A percentile compares a stretch with the other conserved stretches of the same genome.
Evolutionary conservation across 2,797 vertebrate species (phyloP).

Genomic region (Acestrorhynchus altus): DNA sequence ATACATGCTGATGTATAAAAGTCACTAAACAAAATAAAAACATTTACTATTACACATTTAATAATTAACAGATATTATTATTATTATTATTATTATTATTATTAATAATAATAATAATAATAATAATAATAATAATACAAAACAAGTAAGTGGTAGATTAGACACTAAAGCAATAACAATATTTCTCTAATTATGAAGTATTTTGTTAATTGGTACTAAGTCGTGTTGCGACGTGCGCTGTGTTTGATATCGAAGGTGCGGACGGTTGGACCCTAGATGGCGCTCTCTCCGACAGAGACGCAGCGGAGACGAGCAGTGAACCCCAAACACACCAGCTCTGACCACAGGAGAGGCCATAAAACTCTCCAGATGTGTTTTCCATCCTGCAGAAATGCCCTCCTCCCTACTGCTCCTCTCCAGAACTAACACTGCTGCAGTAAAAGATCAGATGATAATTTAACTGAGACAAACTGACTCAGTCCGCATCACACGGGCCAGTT

Average conservation of each 20-base stretch:
- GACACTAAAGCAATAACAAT: too few relatives aligned
- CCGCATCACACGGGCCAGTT: conserved; percentile 1
- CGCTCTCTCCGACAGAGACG: conserved; percentile 46
- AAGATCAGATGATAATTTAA: conserved; percentile 40
- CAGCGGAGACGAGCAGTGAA: conserved; percentile 32
- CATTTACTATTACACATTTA: too few relatives aligned
- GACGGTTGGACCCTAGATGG: conserved; percentile 68
- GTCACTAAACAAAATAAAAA: too few relatives aligned
- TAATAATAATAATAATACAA: too few relatives aligned
- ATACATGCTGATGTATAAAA: too few relatives aligned
- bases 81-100: too few relatives aligned
- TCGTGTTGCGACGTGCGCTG: not conserved
- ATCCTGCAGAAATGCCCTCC: conserved; percentile 45
- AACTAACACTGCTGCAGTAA: conserved; percentile 50
- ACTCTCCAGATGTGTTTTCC: conserved; percentile 50
- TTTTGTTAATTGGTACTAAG: too few relatives aligned
- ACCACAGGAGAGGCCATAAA: conserved; percentile 49
- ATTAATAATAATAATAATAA: too few relatives aligned
- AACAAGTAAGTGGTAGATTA: too few relatives aligned
- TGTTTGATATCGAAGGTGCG: not conserved
- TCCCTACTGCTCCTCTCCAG: conserved; percentile 36
- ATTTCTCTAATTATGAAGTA: too few relatives aligned
- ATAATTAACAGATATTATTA: too few relatives aligned
- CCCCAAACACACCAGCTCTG: conserved; percentile 39
- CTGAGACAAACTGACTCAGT: conserved; percentile 16